Percentiles rank a stretch among this genome's conserved stretches.
These are phyloP conservation scores for Lepidurus packardi DNA, from an alignment of 1,140 invertebrate genomes.

Conservation along the genomic window DNA sequence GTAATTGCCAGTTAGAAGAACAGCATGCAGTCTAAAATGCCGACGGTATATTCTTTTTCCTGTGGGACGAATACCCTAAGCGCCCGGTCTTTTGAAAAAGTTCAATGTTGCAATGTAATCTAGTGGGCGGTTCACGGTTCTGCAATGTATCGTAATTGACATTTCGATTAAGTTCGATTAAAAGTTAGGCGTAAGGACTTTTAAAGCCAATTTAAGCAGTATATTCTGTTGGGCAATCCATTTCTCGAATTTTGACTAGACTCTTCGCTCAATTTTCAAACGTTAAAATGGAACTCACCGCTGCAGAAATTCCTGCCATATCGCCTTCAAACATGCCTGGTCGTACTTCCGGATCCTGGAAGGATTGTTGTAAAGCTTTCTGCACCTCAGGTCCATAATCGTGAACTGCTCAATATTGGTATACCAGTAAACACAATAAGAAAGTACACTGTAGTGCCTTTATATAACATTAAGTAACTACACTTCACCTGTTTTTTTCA, in stretches of 20 bases:
- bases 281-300: constrained; percentile 22
- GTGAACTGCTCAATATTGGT: background rate
- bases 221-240: background rate
- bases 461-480: background rate
- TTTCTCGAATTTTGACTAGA: background rate
- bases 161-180: no score
- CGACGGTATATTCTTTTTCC: no score
- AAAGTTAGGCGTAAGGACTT: no score
- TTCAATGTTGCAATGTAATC: no score
- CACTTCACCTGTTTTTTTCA: constrained; percentile 2
- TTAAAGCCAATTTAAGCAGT: no score
- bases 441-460: background rate
- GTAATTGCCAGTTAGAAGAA: no score
- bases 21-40: no score
- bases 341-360: constrained; percentile 58
- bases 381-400: constrained; percentile 28
- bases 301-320: constrained; percentile 50
- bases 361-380: constrained; percentile 21
- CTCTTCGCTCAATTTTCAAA: background rate
- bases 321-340: constrained; percentile 63
- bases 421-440: background rate
- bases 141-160: no score
- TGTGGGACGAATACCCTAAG: no score
- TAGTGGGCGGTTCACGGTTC: no score
- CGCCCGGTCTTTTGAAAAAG: no score